Evolutionary conservation across 2,113 vertebrate genomes (phyloP).

Genomic region (Pachycephala philippinensis): DNA sequence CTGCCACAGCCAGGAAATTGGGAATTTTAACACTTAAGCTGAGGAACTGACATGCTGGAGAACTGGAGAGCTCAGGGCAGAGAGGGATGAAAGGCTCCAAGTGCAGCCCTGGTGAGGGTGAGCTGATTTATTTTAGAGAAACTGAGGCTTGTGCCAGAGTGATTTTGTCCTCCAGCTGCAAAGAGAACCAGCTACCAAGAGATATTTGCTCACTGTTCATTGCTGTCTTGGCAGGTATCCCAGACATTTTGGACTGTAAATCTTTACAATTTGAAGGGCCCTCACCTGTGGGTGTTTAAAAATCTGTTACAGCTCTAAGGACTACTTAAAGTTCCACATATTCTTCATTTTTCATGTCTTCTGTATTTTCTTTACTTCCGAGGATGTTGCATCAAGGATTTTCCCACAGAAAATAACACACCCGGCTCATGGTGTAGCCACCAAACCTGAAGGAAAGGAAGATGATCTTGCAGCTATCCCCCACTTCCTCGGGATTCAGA

Average conservation of each 20-base stretch:
- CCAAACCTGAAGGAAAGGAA: background rate
- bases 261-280: background rate
- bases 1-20: background rate
- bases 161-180: background rate
- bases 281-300: background rate
- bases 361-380: background rate
- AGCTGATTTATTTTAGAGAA: background rate
- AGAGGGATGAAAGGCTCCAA: background rate
- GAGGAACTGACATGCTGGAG: background rate
- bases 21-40: background rate
- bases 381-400: background rate
- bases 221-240: background rate
- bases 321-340: fast-evolving
- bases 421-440: background rate
- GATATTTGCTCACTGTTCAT: background rate
- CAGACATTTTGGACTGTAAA: background rate
- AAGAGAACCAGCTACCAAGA: fast-evolving
- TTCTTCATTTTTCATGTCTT: background rate
- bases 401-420: background rate
- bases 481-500: background rate
- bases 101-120: background rate
- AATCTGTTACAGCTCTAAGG: background rate
- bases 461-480: background rate
- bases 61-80: background rate
- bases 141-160: background rate